These are phyloP conservation scores for Rhinatrema bivittatum DNA, from an alignment of 2,797 vertebrate species.

Conservation along the genomic window DNA sequence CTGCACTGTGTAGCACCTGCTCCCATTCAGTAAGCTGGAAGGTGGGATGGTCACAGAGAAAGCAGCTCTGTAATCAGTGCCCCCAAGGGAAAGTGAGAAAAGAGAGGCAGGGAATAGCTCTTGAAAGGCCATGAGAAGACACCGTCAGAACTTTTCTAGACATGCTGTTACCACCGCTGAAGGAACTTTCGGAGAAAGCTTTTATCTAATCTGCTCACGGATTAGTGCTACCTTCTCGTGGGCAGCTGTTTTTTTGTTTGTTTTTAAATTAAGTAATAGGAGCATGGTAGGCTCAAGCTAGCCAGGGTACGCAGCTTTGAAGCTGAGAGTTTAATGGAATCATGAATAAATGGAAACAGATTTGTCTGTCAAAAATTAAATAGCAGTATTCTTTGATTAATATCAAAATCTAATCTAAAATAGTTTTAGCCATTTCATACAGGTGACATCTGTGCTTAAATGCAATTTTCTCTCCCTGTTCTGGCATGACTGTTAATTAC, in stretches of 20 bases:
- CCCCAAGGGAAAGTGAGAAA: too few relatives aligned
- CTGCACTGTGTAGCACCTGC: too few relatives aligned
- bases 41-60: too few relatives aligned
- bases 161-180: too few relatives aligned
- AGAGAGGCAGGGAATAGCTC: too few relatives aligned
- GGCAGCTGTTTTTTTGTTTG: background rate
- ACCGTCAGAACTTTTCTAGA: too few relatives aligned
- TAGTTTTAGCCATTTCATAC: slow-evolving; percentile 55
- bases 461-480: slow-evolving; percentile 60
- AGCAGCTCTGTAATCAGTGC: too few relatives aligned
- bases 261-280: slow-evolving; percentile 26
- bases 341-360: slow-evolving; percentile 53
- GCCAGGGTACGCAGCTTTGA: slow-evolving; percentile 38
- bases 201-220: slow-evolving; percentile 8
- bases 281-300: slow-evolving; percentile 15
- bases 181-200: too few relatives aligned
- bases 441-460: slow-evolving; percentile 70
- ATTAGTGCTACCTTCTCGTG: too few relatives aligned
- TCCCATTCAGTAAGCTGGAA: too few relatives aligned
- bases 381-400: slow-evolving; percentile 55
- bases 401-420: slow-evolving; percentile 57
- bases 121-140: too few relatives aligned
- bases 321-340: slow-evolving; percentile 51
- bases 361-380: slow-evolving; percentile 59
- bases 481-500: slow-evolving; percentile 73